A percentile compares a stretch with the other conserved stretches of the same genome.
phyloP scores from a whole-genome alignment of 2,113 vertebrate genomes.

The Tursiops truncatus region DNA sequence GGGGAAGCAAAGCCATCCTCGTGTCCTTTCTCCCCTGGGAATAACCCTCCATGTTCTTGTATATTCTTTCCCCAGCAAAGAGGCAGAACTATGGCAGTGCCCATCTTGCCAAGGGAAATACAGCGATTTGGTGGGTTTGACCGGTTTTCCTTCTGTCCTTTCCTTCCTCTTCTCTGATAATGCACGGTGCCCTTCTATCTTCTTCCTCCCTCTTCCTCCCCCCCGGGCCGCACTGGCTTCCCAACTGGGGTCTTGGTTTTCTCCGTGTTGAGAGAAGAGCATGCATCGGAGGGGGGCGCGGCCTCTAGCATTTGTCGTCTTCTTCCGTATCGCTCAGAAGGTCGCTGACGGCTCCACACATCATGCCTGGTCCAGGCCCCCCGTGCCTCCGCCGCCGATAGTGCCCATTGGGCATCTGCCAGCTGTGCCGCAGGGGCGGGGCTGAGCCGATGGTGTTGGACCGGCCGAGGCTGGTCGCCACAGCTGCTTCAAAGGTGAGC shows the following conservation, averaged over 20 bases:
- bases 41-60: neutral
- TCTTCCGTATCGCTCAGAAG: constrained; percentile 96
- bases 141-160: constrained; percentile 66
- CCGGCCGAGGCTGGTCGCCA: constrained; percentile 93
- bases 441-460: constrained; percentile 94
- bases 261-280: constrained; percentile 82
- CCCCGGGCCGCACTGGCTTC: constrained; percentile 77
- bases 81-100: constrained; percentile 70
- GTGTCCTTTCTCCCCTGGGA: neutral
- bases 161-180: constrained; percentile 1
- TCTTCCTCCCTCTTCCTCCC: constrained; percentile 70
- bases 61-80: constrained; percentile 64
- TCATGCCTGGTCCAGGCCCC: constrained; percentile 84
- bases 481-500: constrained; percentile 96
- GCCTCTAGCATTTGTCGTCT: constrained; percentile 94
- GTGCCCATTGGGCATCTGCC: constrained; percentile 97
- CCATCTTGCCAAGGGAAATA: constrained; percentile 63
- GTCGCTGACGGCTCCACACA: constrained; percentile 87
- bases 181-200: constrained; percentile 68
- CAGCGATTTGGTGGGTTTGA: constrained; percentile 63
- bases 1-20: constrained; percentile 26
- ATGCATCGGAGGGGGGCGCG: constrained; percentile 82
- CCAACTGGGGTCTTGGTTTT: constrained; percentile 77
- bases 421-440: constrained; percentile 94
- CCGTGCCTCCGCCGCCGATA: constrained; percentile 91